Conservation (phyloP, 2,888 invertebrate species). For the Stenichneumon culpator region DNA sequence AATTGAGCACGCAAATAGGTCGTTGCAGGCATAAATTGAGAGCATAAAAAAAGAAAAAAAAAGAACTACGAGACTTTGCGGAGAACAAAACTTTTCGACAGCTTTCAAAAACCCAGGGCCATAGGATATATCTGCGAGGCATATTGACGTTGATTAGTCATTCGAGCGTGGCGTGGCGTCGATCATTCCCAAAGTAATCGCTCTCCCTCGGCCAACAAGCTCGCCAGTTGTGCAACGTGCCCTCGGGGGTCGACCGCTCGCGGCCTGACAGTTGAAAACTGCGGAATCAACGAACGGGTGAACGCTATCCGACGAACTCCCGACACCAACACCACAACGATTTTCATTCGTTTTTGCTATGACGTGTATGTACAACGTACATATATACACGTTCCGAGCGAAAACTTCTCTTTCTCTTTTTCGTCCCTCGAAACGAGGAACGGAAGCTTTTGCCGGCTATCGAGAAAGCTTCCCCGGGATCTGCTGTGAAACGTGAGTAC, state of each 20-base stretch:
- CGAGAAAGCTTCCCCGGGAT: conserved; percentile 51
- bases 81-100: conserved; percentile 56
- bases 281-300: conserved; percentile 66
- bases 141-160: conserved; percentile 69
- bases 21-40: conserved; percentile 1
- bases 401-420: conserved; percentile 30
- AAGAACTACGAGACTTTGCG: conserved; percentile 23
- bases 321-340: conserved; percentile 19
- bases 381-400: neutral
- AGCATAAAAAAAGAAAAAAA: conserved; percentile 24
- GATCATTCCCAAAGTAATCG: conserved; percentile 67
- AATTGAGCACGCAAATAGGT: neutral
- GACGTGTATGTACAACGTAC: neutral
- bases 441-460: conserved; percentile 51
- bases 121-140: conserved; percentile 52
- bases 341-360: conserved; percentile 2
- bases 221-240: conserved; percentile 40
- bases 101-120: conserved; percentile 56
- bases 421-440: conserved; percentile 38
- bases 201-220: neutral
- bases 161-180: conserved; percentile 65
- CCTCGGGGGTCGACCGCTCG: conserved; percentile 36
- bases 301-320: conserved; percentile 41
- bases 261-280: conserved; percentile 67
- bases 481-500: conserved; percentile 33